These are phyloP conservation scores for Patella depressa DNA, from an alignment of 2,888 invertebrate genomes.

Conservation along the genomic window DNA sequence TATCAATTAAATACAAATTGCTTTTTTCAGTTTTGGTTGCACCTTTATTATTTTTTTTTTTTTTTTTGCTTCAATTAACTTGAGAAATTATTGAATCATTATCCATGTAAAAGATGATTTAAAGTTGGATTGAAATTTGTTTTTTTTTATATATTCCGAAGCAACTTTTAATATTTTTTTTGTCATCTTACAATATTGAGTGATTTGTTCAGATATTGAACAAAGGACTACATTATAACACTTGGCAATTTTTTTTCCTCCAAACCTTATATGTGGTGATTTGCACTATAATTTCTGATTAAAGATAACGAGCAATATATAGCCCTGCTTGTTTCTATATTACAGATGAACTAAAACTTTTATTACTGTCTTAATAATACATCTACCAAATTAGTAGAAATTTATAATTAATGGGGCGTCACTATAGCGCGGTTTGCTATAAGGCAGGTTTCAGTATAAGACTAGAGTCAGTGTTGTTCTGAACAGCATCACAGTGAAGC, in stretches of 20 bases:
- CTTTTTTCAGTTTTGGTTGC: not conserved
- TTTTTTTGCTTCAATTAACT: not conserved
- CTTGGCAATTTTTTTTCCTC: not conserved
- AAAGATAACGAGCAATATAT: no score
- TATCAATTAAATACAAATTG: not conserved
- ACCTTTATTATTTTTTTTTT: not conserved
- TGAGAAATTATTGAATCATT: not conserved
- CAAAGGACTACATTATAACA: not conserved
- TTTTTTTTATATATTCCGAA: not conserved
- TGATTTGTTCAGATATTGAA: not conserved
- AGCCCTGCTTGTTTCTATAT: no score
- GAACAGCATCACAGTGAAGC: no score
- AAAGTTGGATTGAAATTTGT: constrained; percentile 15
- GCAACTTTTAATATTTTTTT: not conserved
- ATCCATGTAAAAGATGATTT: no score
- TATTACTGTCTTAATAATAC: no score
- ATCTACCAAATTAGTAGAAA: no score
- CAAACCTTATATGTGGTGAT: not conserved
- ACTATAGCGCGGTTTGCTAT: no score
- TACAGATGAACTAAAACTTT: no score
- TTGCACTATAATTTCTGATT: not conserved
- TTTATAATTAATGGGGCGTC: no score
- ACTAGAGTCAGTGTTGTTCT: no score
- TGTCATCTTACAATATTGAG: constrained; percentile 6
- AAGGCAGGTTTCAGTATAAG: no score